These are phyloP conservation scores for Festucalex cinctus DNA, from an alignment of 2,113 vertebrate genomes.

Conservation along the genomic window DNA sequence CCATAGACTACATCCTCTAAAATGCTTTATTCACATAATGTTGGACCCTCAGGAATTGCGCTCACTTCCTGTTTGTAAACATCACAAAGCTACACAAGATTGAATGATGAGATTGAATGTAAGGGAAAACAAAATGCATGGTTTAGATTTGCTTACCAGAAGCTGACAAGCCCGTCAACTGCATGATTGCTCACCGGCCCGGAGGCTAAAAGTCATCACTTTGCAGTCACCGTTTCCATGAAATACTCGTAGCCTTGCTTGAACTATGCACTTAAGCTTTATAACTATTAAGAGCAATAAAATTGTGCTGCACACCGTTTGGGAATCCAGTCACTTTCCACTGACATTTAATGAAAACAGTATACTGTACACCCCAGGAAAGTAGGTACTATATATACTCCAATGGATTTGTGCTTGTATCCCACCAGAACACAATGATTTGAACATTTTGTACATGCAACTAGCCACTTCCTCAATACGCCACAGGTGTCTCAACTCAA, in stretches of 20 bases:
- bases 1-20: constrained; percentile 73
- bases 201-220: background rate
- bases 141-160: background rate
- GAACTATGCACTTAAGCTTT: background rate
- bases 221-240: background rate
- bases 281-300: background rate
- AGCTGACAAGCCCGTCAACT: background rate
- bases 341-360: background rate
- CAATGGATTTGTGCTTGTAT: no score
- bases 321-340: background rate
- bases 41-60: background rate
- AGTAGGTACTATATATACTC: no score
- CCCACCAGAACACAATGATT: no score
- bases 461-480: no score
- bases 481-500: no score
- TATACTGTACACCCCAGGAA: background rate
- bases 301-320: background rate
- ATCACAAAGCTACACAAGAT: background rate
- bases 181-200: background rate
- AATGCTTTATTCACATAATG: background rate
- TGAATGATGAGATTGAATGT: no score
- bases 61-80: background rate
- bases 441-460: no score
- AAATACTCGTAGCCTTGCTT: background rate
- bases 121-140: background rate